A percentile compares a stretch with the other conserved stretches of the same genome.
phyloP scores from a whole-genome alignment of 2,888 invertebrate species.

The Rhamnusium bicolor region DNA sequence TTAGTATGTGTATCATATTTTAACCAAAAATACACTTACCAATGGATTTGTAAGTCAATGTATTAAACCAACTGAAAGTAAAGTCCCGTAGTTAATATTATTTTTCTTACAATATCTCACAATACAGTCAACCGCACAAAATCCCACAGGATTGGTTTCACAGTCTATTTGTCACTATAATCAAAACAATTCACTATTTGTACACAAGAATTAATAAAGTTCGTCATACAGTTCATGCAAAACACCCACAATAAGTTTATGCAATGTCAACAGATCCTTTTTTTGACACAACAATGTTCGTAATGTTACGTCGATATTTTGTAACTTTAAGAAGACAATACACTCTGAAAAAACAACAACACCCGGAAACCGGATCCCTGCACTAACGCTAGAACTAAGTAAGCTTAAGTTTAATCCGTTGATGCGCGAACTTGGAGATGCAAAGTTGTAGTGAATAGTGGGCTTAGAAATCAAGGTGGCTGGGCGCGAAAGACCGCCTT shows the following conservation, averaged over 20 bases:
- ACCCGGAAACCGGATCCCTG: constrained; percentile 20
- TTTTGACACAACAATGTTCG: background rate
- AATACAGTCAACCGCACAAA: background rate
- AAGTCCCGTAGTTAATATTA: background rate
- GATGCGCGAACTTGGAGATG: constrained; percentile 52
- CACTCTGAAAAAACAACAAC: background rate
- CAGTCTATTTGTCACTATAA: constrained; percentile 5
- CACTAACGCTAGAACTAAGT: background rate
- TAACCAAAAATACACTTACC: background rate
- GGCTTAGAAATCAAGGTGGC: constrained; percentile 56
- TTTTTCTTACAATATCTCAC: background rate
- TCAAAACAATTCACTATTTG: constrained; percentile 2
- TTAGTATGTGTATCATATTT: background rate
- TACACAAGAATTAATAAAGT: background rate
- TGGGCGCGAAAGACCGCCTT: constrained; percentile 60
- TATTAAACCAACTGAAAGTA: background rate
- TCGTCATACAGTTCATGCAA: background rate
- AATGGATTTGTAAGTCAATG: background rate
- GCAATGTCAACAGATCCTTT: background rate
- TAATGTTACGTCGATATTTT: background rate
- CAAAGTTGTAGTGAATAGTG: constrained; percentile 51
- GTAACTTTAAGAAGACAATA: background rate
- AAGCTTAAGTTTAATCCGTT: constrained; percentile 30
- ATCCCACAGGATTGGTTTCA: background rate
- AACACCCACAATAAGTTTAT: background rate